Evolutionary conservation across 2,888 invertebrate genomes (phyloP), one percentile per base, ranked within the genome.

Genomic region (Biston stratarius): DNA sequence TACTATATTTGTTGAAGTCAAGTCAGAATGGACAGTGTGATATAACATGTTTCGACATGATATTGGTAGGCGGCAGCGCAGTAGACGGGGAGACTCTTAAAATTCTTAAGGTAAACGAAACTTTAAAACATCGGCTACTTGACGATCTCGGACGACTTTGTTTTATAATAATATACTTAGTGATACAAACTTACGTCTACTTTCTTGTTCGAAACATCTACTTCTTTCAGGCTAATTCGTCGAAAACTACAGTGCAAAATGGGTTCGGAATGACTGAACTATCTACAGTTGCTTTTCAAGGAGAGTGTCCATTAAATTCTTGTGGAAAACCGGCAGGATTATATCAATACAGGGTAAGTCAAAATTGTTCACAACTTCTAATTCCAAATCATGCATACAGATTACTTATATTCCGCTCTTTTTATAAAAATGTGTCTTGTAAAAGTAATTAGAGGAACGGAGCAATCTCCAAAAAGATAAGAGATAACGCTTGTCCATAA

Each of bases 191-290:
- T 48, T 9, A 45, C 14, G 11, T 63, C 53, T 65, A 2, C 15
- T 15, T 7, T 8, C 24, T 33, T 24, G 8, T 48, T 12, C 47
- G 8, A 14, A 47, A 15, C 8, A n/a, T 38, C 8, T 42, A 0
- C 44, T 51, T 44, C 34, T 64, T 64, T 44, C 76, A 89, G 89
- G 69, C 65, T 48, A 36, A 85, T n/a, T 72, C 84, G 5, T 88
- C 89, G 38, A 69, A 78, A 9, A 83, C 87, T 0, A 80, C 85
- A 42, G 81, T 90, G 0, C 24, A 74, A 0, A 82, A 86, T 47
- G 74, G 72, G 0, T 92, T 84, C 59, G 94, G 92, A 1, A 86
- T 91, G 83, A 89, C 87, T 38, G 92, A 92, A 74, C 52, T 86
- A n/a, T 74, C 82, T 2, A 78, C 83, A 1, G 1, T 86, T 0